phyloP scores from a whole-genome alignment of 2,888 invertebrate genomes.

The Morpho achilles region DNA sequence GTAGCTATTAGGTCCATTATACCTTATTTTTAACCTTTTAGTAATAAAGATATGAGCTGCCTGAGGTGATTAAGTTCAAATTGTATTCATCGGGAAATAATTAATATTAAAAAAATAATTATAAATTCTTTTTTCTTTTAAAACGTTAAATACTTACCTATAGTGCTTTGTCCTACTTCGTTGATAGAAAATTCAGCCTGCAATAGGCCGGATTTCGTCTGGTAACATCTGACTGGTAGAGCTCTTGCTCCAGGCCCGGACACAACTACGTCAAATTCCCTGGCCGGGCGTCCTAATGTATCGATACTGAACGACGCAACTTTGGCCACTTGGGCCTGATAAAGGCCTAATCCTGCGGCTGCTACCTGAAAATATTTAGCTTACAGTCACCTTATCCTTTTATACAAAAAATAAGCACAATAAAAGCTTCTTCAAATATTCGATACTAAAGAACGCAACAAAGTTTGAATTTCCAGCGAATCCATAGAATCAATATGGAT shows the following conservation, averaged over 20 bases:
- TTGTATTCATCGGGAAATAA: not conserved
- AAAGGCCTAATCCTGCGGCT: conserved; percentile 89
- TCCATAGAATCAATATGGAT: no score
- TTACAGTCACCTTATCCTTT: not conserved
- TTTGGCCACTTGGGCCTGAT: conserved; percentile 90
- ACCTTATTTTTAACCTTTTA: no score
- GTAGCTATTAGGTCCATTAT: no score
- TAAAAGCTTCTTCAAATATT: no score
- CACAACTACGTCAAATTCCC: conserved; percentile 95
- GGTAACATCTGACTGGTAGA: conserved; percentile 94
- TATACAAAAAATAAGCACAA: no score
- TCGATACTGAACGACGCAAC: conserved; percentile 93
- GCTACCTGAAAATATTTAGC: conserved; percentile 66
- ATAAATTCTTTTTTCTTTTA: no score
- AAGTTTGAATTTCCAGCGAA: no score
- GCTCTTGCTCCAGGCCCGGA: conserved; percentile 89
- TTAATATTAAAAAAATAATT: not conserved
- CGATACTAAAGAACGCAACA: no score
- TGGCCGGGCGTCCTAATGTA: conserved; percentile 89
- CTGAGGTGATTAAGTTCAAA: not conserved
- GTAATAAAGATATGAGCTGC: no score
- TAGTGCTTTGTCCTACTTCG: conserved; percentile 84
- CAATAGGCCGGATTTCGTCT: conserved; percentile 96
- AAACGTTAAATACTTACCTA: conserved; percentile 62
- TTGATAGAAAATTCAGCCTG: conserved; percentile 95